These are phyloP conservation scores for Macaria notata DNA, from an alignment of 2,888 invertebrate species.

Conservation along the genomic window DNA sequence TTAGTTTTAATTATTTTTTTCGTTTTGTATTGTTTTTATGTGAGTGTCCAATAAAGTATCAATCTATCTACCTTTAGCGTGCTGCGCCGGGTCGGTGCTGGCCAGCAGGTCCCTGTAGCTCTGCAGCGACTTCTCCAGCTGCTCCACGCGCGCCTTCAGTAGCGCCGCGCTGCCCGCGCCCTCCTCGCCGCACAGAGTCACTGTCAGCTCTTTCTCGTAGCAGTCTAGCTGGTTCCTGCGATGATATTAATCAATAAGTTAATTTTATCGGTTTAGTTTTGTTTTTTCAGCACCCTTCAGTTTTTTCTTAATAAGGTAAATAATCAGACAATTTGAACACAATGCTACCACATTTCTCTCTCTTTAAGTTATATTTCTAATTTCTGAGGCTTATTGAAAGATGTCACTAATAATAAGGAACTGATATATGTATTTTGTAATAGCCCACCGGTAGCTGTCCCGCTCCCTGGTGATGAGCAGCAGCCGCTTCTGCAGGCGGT, in stretches of 20 bases:
- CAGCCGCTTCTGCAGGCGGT: slow-evolving; percentile 88
- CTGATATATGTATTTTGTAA: background rate
- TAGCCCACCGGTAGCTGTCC: slow-evolving; percentile 88
- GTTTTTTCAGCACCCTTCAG: too few species aligned
- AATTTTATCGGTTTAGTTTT: too few species aligned
- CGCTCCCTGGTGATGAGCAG: slow-evolving; percentile 86
- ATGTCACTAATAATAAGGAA: too few species aligned
- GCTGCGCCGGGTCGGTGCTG: slow-evolving; percentile 83
- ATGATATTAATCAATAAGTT: background rate
- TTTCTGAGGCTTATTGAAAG: too few species aligned
- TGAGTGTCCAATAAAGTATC: too few species aligned
- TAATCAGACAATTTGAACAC: too few species aligned
- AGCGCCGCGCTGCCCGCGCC: slow-evolving; percentile 66
- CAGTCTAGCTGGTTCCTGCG: slow-evolving; percentile 89
- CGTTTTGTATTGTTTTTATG: too few species aligned
- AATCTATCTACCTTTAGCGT: slow-evolving; percentile 47
- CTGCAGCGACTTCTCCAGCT: slow-evolving; percentile 87
- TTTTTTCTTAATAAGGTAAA: too few species aligned
- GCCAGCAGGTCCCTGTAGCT: slow-evolving; percentile 88
- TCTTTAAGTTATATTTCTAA: too few species aligned
- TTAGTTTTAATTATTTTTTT: too few species aligned
- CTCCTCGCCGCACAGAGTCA: slow-evolving; percentile 62
- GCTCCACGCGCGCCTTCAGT: slow-evolving; percentile 85
- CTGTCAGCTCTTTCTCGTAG: slow-evolving; percentile 91
- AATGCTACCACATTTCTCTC: too few species aligned